phyloP scores from a whole-genome alignment of 2,113 vertebrate species.

The Anhinga rufa region DNA sequence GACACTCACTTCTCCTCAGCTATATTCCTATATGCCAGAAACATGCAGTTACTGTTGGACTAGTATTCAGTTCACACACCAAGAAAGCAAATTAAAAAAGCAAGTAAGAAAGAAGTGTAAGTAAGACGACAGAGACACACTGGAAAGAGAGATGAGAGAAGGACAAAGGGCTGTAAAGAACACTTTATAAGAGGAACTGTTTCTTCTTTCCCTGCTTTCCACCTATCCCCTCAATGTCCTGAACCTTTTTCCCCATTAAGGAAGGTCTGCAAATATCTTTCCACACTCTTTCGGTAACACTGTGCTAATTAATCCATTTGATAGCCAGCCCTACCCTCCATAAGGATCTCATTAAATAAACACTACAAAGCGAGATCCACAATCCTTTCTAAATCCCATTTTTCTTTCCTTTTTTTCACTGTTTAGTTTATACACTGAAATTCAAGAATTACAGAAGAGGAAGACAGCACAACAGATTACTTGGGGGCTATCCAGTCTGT shows the following conservation, averaged over 20 bases:
- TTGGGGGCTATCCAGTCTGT: not conserved
- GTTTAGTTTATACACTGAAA: not conserved
- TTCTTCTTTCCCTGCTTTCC: not conserved
- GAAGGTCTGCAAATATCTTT: not conserved
- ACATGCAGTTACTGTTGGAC: not conserved
- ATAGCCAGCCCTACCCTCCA: not conserved
- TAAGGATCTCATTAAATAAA: not conserved
- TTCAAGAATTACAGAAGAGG: not conserved
- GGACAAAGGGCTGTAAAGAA: not conserved
- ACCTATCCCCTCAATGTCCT: not conserved
- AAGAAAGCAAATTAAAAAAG: not conserved
- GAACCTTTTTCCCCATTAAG: not conserved
- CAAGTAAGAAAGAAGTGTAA: not conserved
- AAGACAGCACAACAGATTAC: not conserved
- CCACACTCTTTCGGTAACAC: not conserved
- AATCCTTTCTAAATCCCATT: not conserved
- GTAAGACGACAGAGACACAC: not conserved
- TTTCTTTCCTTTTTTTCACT: not conserved
- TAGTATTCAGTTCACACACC: not conserved
- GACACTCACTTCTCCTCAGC: not conserved
- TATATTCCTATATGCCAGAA: not conserved
- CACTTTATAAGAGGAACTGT: not conserved
- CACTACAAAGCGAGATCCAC: not conserved
- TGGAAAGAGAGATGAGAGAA: not conserved
- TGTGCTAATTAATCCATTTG: not conserved